A percentile compares a stretch with the other conserved stretches of the same genome.
Evolutionary conservation across 1,140 invertebrate genomes (phyloP).

Genomic region (Bombus cullumanus): DNA sequence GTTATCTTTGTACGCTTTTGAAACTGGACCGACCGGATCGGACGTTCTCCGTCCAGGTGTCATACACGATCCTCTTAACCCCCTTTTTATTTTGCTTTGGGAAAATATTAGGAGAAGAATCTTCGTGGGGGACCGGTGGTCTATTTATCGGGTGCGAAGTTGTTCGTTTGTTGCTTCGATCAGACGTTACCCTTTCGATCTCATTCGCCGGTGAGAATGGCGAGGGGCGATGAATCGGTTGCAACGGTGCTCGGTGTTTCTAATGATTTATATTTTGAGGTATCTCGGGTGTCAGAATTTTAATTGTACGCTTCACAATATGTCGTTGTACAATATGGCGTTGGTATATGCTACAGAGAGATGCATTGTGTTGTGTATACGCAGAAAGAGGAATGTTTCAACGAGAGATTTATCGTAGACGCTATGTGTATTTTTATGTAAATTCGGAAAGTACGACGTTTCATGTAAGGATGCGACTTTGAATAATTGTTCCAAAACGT

Average conservation of each 20-base stretch:
- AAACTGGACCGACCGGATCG: conserved; percentile 49
- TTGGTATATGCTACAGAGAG: too few relatives aligned
- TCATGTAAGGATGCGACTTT: not conserved
- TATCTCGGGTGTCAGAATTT: not conserved
- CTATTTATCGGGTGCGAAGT: conserved; percentile 36
- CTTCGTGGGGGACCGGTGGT: conserved; percentile 6
- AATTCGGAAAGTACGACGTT: too few relatives aligned
- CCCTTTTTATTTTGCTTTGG: conserved; percentile 28
- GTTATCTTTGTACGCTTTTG: conserved; percentile 29
- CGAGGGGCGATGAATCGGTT: not conserved
- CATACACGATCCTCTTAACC: conserved; percentile 22
- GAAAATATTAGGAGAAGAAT: conserved; percentile 23
- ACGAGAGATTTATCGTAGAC: not conserved
- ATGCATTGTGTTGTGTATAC: not conserved
- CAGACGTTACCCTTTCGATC: conserved; percentile 9
- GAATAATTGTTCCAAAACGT: not conserved
- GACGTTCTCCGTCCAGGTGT: conserved; percentile 39
- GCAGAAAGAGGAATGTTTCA: not conserved
- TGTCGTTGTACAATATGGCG: not conserved
- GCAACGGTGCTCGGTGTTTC: not conserved
- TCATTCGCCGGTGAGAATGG: not conserved
- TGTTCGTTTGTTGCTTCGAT: conserved; percentile 14
- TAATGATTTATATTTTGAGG: conserved; percentile 1
- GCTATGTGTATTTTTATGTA: not conserved
- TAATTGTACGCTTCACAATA: not conserved